Percentiles rank a stretch among this genome's conserved stretches.
Evolutionary conservation across 1,140 invertebrate genomes (phyloP).

Genomic region (Aleiodes sp.): DNA sequence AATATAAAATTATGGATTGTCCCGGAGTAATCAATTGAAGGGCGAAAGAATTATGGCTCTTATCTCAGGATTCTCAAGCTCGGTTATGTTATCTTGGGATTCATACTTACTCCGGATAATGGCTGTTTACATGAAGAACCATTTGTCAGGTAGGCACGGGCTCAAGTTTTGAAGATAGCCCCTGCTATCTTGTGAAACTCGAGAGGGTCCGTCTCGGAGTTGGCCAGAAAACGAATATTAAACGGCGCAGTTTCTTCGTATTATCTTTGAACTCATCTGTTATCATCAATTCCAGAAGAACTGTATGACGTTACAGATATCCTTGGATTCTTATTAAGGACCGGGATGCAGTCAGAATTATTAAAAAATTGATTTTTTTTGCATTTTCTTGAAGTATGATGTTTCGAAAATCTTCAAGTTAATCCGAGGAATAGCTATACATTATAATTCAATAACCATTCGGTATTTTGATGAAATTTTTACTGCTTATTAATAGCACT

Average conservation of each 20-base stretch:
- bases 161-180: background rate
- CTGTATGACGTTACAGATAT: background rate
- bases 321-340: background rate
- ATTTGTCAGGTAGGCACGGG: conserved; percentile 22
- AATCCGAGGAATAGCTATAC: too few species aligned
- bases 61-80: background rate
- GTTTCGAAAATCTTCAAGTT: too few species aligned
- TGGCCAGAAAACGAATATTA: background rate
- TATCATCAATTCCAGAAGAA: background rate
- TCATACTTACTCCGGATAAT: conserved; percentile 1
- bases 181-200: conserved; percentile 25
- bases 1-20: too few species aligned
- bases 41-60: background rate
- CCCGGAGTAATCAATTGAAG: background rate
- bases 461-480: too few species aligned
- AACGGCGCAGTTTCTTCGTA: background rate
- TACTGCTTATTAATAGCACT: too few species aligned
- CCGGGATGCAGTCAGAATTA: background rate
- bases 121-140: conserved; percentile 31
- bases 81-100: background rate
- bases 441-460: too few species aligned
- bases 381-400: too few species aligned
- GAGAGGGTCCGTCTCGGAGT: conserved; percentile 1
- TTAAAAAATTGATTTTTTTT: background rate
- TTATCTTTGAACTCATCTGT: conserved; percentile 25